Base-by-base conservation (phyloP, 2,797 vertebrate genomes). In the Cryptoprocta ferox region DNA sequence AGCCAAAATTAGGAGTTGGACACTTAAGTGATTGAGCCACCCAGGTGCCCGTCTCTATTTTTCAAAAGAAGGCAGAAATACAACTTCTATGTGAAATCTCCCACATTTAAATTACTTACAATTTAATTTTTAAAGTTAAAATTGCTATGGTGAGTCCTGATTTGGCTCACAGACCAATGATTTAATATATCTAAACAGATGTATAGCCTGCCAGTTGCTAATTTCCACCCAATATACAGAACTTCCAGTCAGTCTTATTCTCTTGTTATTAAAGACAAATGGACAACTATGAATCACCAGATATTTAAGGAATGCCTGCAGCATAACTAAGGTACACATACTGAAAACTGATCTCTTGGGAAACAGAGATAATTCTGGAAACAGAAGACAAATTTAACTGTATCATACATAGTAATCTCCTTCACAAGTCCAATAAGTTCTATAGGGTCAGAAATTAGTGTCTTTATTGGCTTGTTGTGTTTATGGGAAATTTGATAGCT, bases 361-460 rank as follows among this genome's bases (percentile, higher is more conserved):
- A 96, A 96, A 81, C 61, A 84, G 53, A 89, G 45, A 42, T 76
- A 88, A 88, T 92, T 97, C 65, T 97, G 81, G n/a, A 95, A 97
- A 85, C 65, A 94, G 35, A 95, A 97, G 56, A 83, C 13, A 76
- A n/a, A 5, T 90, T 81, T 94, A 94, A 45, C n/a, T 80, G 8
- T 70, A 65, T 84, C 26, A 94, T n/a, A 84, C 8, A 6, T 26
- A 61, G 26, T 68, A 75, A 59, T 84, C n/a, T 80, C 28, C 19
- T 86, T 95, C 89, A 18, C 21, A 92, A 79, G 45, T 91, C 24
- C 59, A 26, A 32, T 75, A 56, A 85, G 16, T 91, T 91, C 79
- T 65, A 75, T n/a, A 73, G 78, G 42, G n/a, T 89, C 30, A 91
- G 24, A 91, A 94, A 80, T 81, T 84, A 84, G 48, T 68, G 14